Percentiles rank a stretch among this genome's conserved stretches.
Conservation (phyloP, 2,888 invertebrate species). For the Calephelis perditalis region DNA sequence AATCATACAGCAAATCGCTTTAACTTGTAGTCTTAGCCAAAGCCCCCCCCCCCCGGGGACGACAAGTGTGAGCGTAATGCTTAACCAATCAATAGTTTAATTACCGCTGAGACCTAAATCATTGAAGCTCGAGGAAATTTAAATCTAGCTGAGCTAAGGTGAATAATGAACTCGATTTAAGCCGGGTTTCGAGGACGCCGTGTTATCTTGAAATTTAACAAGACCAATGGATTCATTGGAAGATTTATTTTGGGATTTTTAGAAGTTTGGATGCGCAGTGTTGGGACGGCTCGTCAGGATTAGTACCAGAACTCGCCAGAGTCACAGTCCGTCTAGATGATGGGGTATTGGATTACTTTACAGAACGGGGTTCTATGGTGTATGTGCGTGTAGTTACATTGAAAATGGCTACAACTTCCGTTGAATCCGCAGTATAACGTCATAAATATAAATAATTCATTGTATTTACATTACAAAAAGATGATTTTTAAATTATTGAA, state of each 20-base stretch:
- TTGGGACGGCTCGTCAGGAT: too few relatives aligned
- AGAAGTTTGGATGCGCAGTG: too few relatives aligned
- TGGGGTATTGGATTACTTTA: too few relatives aligned
- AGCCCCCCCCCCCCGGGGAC: slow-evolving; percentile 20
- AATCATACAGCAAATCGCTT: slow-evolving; percentile 10
- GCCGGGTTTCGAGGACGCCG: slow-evolving; percentile 4
- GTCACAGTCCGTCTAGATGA: too few relatives aligned
- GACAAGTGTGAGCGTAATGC: slow-evolving; percentile 17
- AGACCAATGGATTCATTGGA: slow-evolving; percentile 2
- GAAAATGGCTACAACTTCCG: too few relatives aligned
- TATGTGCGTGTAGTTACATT: too few relatives aligned
- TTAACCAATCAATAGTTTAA: slow-evolving; percentile 29
- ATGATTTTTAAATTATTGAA: too few relatives aligned
- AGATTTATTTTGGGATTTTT: not conserved
- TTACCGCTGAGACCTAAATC: slow-evolving; percentile 22
- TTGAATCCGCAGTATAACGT: too few relatives aligned
- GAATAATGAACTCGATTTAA: slow-evolving; percentile 12
- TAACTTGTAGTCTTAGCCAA: slow-evolving; percentile 17
- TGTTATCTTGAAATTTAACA: slow-evolving; percentile 10
- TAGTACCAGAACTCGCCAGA: too few relatives aligned
- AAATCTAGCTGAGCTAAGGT: slow-evolving; percentile 8
- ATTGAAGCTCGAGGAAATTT: slow-evolving; percentile 9
- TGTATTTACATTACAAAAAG: too few relatives aligned
- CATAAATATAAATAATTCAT: too few relatives aligned
- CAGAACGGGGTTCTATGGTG: too few relatives aligned